Conservation (phyloP, 2,113 vertebrate species). For the Sander vitreus region DNA sequence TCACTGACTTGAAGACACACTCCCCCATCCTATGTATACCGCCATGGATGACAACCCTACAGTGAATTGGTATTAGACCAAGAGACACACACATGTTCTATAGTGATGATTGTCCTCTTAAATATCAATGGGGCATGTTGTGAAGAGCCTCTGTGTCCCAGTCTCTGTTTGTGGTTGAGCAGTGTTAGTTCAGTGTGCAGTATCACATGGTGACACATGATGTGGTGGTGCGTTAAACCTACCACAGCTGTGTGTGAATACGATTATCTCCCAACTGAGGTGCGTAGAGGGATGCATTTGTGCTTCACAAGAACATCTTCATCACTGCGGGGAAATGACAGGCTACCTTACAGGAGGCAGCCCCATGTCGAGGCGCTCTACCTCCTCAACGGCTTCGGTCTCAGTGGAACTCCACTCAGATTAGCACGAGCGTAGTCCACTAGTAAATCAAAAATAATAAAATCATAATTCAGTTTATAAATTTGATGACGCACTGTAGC, state of each 20-base stretch:
- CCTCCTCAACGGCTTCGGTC: slow-evolving; percentile 47
- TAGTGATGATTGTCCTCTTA: slow-evolving; percentile 52
- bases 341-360: slow-evolving; percentile 64
- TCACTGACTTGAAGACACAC: slow-evolving; percentile 79
- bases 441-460: slow-evolving; percentile 53
- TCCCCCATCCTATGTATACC: slow-evolving; percentile 61
- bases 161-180: slow-evolving; percentile 58
- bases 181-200: slow-evolving; percentile 47
- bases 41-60: slow-evolving; percentile 67
- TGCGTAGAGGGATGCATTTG: slow-evolving; percentile 71
- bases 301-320: slow-evolving; percentile 78
- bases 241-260: slow-evolving; percentile 73
- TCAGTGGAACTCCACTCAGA: slow-evolving; percentile 56
- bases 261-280: slow-evolving; percentile 73
- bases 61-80: slow-evolving; percentile 63
- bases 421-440: slow-evolving; percentile 46
- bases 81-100: slow-evolving; percentile 39
- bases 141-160: slow-evolving; percentile 41
- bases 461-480: slow-evolving; percentile 52
- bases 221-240: slow-evolving; percentile 64
- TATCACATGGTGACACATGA: slow-evolving; percentile 70
- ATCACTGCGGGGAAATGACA: slow-evolving; percentile 77
- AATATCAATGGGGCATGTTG: slow-evolving; percentile 58
- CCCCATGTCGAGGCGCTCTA: slow-evolving; percentile 60
- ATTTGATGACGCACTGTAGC: slow-evolving; percentile 40